Base-by-base conservation (phyloP, 2,888 invertebrate genomes). In the Tolmerus cingulatus region DNA sequence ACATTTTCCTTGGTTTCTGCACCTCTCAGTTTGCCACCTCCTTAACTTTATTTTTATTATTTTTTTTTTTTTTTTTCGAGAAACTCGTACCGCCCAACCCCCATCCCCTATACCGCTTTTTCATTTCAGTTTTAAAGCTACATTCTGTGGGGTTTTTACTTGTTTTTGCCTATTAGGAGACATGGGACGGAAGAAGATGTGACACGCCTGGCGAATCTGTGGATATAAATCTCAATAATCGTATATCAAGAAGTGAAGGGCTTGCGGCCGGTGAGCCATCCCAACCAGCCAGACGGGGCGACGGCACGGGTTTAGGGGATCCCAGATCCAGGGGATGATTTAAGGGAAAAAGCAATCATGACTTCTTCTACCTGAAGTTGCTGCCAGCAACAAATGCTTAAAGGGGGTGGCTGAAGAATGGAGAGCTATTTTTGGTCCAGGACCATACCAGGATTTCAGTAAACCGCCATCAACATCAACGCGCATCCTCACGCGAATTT, bases 171-270 rank as follows among this genome's bases (percentile, higher is more conserved):
- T 87, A 88, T 88, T 66, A 84, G 85, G 76, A 86, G 40, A 37
- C 84, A 43, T 74, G 78, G 86, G 23, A 55, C 34, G 37, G 19
- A n/a, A 74, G 74, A 85, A 37, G 40, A 88, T 87, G 87, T 88
- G 86, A 86, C 87, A 86, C 87, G 87, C 87, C 87, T 81, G 86
- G 86, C 74, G 86, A 88, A 88, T 86, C 86, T 87, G 87, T 88
- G 89, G 90, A 91, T 90, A 91, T 91, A 91, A 91, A 91, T 91
- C 91, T 91, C 91, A 91, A 91, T 91, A 91, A 91, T 91, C 91
- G 90, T 91, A 90, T 90, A 91, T 91, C 91, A 91, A 90, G 90
- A 90, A 88, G 88, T 88, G 88, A 87, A 88, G 78, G 86, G 84
- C 40, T 43, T n/a, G 51, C 57, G 82, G 57, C n/a, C 27, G 82